phyloP scores from a whole-genome alignment of 2,797 vertebrate species.

The Meriones psammophilus region DNA sequence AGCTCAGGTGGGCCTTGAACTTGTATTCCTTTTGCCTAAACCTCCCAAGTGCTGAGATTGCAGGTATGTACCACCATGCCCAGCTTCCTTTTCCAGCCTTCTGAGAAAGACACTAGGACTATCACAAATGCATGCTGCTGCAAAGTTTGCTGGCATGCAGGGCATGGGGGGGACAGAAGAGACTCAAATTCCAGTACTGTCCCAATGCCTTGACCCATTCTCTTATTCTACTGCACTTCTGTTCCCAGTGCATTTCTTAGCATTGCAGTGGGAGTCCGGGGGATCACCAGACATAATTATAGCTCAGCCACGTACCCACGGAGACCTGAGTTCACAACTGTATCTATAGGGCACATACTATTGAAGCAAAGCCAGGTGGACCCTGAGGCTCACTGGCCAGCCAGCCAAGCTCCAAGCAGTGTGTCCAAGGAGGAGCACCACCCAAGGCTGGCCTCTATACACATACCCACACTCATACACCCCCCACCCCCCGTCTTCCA shows the following conservation, averaged over 20 bases:
- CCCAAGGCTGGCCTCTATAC: neutral
- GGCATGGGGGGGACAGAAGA: neutral
- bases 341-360: no score
- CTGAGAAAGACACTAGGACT: no score
- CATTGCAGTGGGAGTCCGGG: no score
- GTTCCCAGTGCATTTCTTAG: neutral
- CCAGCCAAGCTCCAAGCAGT: neutral
- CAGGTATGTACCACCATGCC: neutral
- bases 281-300: accelerated
- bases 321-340: neutral
- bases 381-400: neutral
- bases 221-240: neutral
- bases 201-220: neutral
- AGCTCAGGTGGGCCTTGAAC: neutral
- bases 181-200: neutral
- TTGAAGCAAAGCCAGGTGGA: neutral
- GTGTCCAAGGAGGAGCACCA: neutral
- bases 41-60: neutral
- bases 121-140: accelerated
- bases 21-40: neutral
- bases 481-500: neutral
- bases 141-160: neutral
- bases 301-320: accelerated
- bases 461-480: neutral
- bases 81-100: neutral